Evolutionary conservation across 2,888 invertebrate genomes (phyloP), one percentile per base, ranked within the genome.

Genomic region (Nasonovia ribisnigri): DNA sequence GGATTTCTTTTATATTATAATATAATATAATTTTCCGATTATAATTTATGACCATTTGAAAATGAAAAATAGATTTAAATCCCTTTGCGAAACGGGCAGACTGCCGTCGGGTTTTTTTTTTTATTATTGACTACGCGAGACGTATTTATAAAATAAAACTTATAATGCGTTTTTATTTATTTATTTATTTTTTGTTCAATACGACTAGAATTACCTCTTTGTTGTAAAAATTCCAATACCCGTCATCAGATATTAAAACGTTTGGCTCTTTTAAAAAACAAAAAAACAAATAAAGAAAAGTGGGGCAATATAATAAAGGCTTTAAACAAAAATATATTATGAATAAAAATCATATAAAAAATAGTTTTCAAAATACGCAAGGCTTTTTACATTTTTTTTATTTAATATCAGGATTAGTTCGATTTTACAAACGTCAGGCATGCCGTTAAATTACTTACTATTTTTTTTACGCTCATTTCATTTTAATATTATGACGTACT

Each of bases 201-300:
- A 67, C 42, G 60, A 60, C 48, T 46, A 48, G 36, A 87, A 92
- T 92, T 88, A 92, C 60, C 42, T 51, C 87, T 92, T 92, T 92
- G 67, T 88, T 67, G 87, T 88, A 51, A 67, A 51, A 88, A 92
- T 92, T 88, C 67, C 88, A 92, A 92, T 92, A 92, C 51, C 88
- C 60, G 42, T 67, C 60, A 88, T 88, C 92, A 67, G 92, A 92
- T 88, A 92, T 92, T 92, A 67, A 92, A 92, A 87, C 60, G 86
- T 48, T 87, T 36, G 60, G 46, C 48, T 26, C 48, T 60, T 46
- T 16, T 24, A 46, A 46, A 57, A 46, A 91, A 57, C 5, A 43
- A 29, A 20, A 89, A 91, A 54, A 84, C n/a, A 86, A 60, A 42
- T 8, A 60, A 84, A 43, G 54, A 91, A 42, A 51, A 54, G 13